phyloP scores from a whole-genome alignment of 2,113 vertebrate genomes.

The Muscicapa adusta region DNA sequence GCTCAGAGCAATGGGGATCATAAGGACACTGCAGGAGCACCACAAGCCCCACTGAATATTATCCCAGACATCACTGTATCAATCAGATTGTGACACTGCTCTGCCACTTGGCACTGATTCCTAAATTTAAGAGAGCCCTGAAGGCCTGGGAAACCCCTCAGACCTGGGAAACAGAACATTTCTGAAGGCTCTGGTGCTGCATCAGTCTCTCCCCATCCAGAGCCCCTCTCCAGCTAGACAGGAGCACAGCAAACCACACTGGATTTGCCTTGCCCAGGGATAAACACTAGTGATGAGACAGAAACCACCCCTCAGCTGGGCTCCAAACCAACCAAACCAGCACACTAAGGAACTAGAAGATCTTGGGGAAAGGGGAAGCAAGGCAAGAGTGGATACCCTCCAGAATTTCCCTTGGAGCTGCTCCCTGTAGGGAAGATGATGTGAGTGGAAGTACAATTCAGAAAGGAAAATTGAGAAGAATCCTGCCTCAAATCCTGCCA shows the following conservation, averaged over 20 bases:
- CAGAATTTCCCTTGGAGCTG: background rate
- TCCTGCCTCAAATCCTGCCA: background rate
- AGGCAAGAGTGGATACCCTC: background rate
- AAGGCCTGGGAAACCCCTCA: background rate
- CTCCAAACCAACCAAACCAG: background rate
- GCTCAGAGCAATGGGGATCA: background rate
- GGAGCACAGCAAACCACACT: background rate
- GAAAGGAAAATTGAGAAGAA: background rate
- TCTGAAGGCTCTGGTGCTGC: background rate
- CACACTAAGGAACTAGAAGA: background rate
- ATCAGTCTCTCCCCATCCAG: background rate
- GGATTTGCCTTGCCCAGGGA: background rate
- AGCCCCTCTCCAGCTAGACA: background rate
- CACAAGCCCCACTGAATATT: background rate
- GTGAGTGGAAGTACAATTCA: background rate
- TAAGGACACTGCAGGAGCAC: background rate
- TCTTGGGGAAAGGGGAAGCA: background rate
- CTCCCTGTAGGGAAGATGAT: background rate
- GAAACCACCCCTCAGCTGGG: background rate
- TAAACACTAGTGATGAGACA: background rate
- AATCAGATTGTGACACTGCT: background rate
- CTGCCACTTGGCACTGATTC: background rate
- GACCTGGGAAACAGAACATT: background rate
- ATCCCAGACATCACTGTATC: rapidly evolving
- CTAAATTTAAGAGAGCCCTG: background rate